Conservation (phyloP, 1,140 invertebrate species). For the Papilio helenus region DNA sequence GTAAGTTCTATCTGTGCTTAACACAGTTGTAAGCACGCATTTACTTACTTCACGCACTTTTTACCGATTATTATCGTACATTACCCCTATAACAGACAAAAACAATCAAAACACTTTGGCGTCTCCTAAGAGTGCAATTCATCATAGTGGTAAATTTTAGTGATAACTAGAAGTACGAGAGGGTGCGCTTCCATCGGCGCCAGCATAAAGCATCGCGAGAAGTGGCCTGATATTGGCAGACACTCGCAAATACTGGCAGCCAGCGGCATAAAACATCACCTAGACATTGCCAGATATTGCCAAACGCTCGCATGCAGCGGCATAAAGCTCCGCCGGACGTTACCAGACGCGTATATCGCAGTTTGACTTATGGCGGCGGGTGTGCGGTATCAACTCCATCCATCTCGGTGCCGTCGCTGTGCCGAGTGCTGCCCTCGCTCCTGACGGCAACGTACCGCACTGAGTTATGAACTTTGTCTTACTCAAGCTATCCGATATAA, state of each 20-base stretch:
- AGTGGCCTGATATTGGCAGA: neutral
- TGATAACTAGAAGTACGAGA: neutral
- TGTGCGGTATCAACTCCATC: conserved; percentile 8
- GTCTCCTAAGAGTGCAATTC: neutral
- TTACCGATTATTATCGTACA: neutral
- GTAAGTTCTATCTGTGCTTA: neutral
- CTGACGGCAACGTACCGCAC: neutral
- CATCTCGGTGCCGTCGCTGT: neutral
- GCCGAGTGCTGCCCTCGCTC: conserved; percentile 19
- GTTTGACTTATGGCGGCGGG: conserved; percentile 6
- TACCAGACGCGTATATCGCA: neutral
- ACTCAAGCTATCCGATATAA: neutral
- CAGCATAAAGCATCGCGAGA: conserved; percentile 36
- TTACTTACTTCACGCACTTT: neutral
- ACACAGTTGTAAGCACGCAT: neutral
- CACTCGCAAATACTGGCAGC: neutral
- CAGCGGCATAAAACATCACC: conserved; percentile 28
- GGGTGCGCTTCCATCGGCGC: conserved; percentile 11
- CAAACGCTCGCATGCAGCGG: neutral
- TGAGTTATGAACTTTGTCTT: conserved; percentile 11
- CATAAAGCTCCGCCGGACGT: conserved; percentile 30
- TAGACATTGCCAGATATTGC: neutral
- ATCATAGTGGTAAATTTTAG: neutral
- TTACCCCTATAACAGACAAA: neutral
- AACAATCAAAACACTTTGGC: neutral